These are phyloP conservation scores for Chelonia mydas DNA, from an alignment of 2,797 vertebrate species.

Conservation along the genomic window DNA sequence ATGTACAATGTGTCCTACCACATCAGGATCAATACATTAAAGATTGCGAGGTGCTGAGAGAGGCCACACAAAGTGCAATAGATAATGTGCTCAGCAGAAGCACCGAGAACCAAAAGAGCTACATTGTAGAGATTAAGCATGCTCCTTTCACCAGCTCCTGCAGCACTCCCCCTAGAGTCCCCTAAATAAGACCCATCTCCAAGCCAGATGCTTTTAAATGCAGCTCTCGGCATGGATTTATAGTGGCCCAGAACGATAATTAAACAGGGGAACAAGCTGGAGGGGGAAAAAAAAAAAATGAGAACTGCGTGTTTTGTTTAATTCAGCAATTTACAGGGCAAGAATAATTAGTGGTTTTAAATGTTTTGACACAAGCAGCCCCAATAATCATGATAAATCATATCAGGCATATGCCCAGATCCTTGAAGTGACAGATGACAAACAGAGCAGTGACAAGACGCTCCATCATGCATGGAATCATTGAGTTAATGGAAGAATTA, in stretches of 20 bases:
- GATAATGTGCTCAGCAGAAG: not conserved
- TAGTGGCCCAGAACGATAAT: not conserved
- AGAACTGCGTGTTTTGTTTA: conserved; percentile 68
- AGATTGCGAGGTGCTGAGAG: no score
- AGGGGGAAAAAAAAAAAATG: not conserved
- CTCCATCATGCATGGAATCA: conserved; percentile 78
- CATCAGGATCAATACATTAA: not conserved
- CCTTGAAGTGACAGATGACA: conserved; percentile 87
- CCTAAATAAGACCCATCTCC: rapidly evolving
- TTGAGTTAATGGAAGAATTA: conserved; percentile 87
- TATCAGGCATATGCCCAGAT: conserved; percentile 81
- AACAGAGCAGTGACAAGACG: conserved; percentile 82
- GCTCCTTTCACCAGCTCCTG: not conserved
- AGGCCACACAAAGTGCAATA: not conserved
- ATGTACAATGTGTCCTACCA: not conserved
- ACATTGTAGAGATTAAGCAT: rapidly evolving
- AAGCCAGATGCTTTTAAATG: rapidly evolving
- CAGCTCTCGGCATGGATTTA: not conserved
- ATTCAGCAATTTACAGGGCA: conserved; percentile 77
- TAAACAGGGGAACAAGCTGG: not conserved
- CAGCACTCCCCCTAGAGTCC: not conserved
- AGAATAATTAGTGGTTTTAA: conserved; percentile 83
- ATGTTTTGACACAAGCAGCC: conserved; percentile 77
- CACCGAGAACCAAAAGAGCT: not conserved
- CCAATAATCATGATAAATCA: conserved; percentile 81